Evolutionary conservation across 1,140 invertebrate species (phyloP).

Genomic region (Lepidurus packardi): DNA sequence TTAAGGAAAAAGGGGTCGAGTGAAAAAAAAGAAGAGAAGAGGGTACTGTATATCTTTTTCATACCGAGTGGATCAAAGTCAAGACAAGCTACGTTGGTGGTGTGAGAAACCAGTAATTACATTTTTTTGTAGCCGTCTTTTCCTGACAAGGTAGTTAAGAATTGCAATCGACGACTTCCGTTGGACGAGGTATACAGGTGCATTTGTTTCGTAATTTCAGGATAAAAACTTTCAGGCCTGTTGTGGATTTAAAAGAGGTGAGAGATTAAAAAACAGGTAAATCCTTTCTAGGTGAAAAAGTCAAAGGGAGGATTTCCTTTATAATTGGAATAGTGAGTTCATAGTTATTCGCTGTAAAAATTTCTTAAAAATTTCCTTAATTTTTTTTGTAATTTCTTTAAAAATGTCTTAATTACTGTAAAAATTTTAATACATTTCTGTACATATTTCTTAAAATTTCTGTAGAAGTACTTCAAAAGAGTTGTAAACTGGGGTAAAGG

Average conservation of each 20-base stretch:
- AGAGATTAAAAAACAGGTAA: neutral
- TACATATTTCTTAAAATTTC: no score
- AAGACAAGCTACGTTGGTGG: slow-evolving; percentile 7
- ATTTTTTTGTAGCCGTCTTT: slow-evolving; percentile 5
- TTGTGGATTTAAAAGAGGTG: neutral
- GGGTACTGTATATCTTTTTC: neutral
- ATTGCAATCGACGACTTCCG: slow-evolving; percentile 21
- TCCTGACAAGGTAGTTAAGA: slow-evolving; percentile 18
- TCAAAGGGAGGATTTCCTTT: neutral
- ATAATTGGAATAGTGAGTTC: neutral
- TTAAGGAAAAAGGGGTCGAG: neutral
- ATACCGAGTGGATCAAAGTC: neutral
- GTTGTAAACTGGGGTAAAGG: neutral
- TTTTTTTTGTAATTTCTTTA: no score
- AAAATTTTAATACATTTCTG: no score
- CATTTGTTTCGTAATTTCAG: neutral
- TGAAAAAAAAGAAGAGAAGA: neutral
- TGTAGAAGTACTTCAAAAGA: neutral
- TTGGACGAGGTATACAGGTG: neutral
- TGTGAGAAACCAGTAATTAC: slow-evolving; percentile 5
- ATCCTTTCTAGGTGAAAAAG: neutral
- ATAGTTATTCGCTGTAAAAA: neutral
- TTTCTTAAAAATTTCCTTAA: no score
- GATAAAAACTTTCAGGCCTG: neutral
- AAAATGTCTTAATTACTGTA: no score